phyloP scores from a whole-genome alignment of 2,113 vertebrate species.

The Myanophis thanlyinensis region DNA sequence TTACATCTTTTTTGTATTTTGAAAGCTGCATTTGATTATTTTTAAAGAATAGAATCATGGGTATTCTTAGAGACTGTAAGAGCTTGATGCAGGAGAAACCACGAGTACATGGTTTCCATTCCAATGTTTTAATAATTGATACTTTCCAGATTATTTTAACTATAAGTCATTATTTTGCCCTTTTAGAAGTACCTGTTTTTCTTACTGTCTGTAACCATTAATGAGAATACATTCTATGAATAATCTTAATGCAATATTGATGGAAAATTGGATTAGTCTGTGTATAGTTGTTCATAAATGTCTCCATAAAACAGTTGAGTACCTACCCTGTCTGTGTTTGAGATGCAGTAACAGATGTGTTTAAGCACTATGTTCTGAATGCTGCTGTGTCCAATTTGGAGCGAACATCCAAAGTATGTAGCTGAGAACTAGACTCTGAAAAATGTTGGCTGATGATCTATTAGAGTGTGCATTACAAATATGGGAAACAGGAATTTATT shows the following conservation, averaged over 20 bases:
- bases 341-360: conserved; percentile 1
- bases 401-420: background rate
- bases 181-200: background rate
- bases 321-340: background rate
- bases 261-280: conserved; percentile 17
- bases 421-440: background rate
- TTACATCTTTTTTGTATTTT: background rate
- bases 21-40: background rate
- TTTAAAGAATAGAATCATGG: background rate
- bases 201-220: background rate
- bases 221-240: background rate
- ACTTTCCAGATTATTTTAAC: background rate
- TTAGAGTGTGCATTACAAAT: conserved; percentile 2
- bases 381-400: background rate
- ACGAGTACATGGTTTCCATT: background rate
- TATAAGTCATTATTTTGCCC: background rate
- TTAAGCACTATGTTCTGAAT: background rate
- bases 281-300: conserved; percentile 4
- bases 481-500: conserved; percentile 8
- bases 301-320: background rate
- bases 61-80: background rate
- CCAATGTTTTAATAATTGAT: background rate
- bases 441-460: background rate
- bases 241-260: background rate
- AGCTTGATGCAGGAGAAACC: background rate